Conservation (phyloP, 1,140 invertebrate species). For the Drosophila obscura region DNA sequence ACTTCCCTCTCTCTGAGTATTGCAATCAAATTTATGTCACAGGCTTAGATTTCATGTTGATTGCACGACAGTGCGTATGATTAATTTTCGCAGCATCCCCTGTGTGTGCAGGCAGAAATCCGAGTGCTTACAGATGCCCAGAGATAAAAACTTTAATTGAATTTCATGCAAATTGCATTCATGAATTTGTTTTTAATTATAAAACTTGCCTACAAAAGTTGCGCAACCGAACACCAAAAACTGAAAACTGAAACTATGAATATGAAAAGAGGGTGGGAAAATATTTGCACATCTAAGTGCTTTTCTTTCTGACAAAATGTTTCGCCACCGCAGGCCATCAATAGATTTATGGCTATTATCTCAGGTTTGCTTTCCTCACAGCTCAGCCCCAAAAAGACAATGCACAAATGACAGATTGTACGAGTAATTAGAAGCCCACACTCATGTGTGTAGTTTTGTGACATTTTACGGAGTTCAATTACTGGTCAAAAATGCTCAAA, state of each 20-base stretch:
- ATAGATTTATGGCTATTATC: slow-evolving; percentile 24
- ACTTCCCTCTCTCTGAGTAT: neutral
- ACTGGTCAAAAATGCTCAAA: slow-evolving; percentile 55
- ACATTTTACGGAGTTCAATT: slow-evolving; percentile 66
- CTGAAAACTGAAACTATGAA: slow-evolving; percentile 21
- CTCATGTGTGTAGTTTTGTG: slow-evolving; percentile 42
- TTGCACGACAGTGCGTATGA: slow-evolving; percentile 69
- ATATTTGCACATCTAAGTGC: slow-evolving; percentile 26
- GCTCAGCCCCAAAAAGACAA: slow-evolving; percentile 11
- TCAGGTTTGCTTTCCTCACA: slow-evolving; percentile 13
- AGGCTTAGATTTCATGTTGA: slow-evolving; percentile 44
- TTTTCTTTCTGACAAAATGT: slow-evolving; percentile 19
- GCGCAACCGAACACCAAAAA: neutral
- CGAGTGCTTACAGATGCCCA: neutral
- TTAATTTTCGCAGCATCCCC: slow-evolving; percentile 46
- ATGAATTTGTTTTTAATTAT: slow-evolving; percentile 76
- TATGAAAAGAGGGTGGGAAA: slow-evolving; percentile 11
- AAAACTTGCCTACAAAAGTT: slow-evolving; percentile 32
- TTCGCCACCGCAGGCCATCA: neutral
- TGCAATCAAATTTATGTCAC: slow-evolving; percentile 54
- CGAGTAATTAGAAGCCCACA: slow-evolving; percentile 45
- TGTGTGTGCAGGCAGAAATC: neutral
- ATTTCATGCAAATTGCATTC: slow-evolving; percentile 73
- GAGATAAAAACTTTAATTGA: slow-evolving; percentile 78
- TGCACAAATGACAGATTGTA: slow-evolving; percentile 36